These are phyloP conservation scores for Lymantria dispar DNA, from an alignment of 2,888 invertebrate species.

Conservation along the genomic window DNA sequence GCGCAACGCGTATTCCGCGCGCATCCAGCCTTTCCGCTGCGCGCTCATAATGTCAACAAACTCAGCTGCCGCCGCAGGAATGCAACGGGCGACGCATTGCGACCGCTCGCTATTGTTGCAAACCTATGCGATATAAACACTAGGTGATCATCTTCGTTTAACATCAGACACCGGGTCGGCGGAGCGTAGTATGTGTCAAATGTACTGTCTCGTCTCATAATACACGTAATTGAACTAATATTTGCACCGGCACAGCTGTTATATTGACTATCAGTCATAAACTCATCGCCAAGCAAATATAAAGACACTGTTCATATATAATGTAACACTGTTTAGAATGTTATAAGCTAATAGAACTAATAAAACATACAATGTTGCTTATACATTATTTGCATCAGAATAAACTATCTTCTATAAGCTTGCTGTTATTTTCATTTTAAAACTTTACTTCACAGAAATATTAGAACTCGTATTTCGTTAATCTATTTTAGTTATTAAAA, in stretches of 20 bases:
- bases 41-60: constrained; percentile 43
- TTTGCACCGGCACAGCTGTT: constrained; percentile 25
- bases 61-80: constrained; percentile 33
- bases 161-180: constrained; percentile 20
- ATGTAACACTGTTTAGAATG: constrained; percentile 6
- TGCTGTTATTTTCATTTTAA: constrained; percentile 6
- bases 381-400: neutral
- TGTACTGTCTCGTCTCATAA: too few relatives aligned
- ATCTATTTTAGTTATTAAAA: too few relatives aligned
- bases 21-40: constrained; percentile 57
- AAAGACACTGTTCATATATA: constrained; percentile 8
- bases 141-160: constrained; percentile 24
- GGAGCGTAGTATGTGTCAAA: too few relatives aligned
- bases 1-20: constrained; percentile 57
- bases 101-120: constrained; percentile 17
- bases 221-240: constrained; percentile 9
- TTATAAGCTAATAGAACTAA: constrained; percentile 1
- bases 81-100: constrained; percentile 24
- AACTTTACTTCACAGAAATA: too few relatives aligned
- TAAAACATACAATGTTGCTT: neutral
- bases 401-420: constrained; percentile 8
- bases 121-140: constrained; percentile 24
- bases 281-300: constrained; percentile 7
- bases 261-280: constrained; percentile 5
- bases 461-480: too few relatives aligned